These are phyloP conservation scores for Operophtera brumata DNA, from an alignment of 2,888 invertebrate genomes.

Conservation along the genomic window DNA sequence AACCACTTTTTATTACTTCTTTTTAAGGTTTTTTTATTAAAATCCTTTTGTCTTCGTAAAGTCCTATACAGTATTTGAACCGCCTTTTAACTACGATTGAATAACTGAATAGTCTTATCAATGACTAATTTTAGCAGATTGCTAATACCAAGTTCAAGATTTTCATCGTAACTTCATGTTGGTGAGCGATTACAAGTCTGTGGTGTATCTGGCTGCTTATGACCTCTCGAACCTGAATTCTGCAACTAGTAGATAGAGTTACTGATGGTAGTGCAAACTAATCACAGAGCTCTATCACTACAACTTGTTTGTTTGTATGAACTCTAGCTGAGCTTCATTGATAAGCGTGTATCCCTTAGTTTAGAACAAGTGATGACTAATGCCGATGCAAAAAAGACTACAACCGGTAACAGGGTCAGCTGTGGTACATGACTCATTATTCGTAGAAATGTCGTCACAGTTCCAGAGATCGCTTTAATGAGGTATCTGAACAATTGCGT, in stretches of 20 bases:
- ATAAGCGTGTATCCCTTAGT: conserved; percentile 53
- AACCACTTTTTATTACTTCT: conserved; percentile 21
- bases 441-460: conserved; percentile 66
- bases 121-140: too few relatives aligned
- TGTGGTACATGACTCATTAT: conserved; percentile 61
- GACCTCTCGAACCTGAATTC: conserved; percentile 7
- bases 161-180: background rate
- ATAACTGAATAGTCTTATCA: background rate
- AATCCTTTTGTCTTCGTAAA: conserved; percentile 6
- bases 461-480: conserved; percentile 53
- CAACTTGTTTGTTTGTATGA: conserved; percentile 40
- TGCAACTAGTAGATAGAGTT: conserved; percentile 2
- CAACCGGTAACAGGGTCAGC: conserved; percentile 55
- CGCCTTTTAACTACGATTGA: background rate
- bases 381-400: conserved; percentile 59
- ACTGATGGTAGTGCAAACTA: background rate
- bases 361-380: conserved; percentile 56
- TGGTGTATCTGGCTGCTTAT: conserved; percentile 12
- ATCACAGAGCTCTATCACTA: conserved; percentile 19
- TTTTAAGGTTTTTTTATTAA: background rate
- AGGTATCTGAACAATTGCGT: conserved; percentile 42
- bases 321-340: conserved; percentile 48
- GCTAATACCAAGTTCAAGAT: too few relatives aligned
- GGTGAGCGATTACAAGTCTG: background rate
- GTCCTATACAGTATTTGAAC: background rate